Evolutionary conservation across 2,888 invertebrate species (phyloP).

Genomic region (Apomyelois bistriatella): DNA sequence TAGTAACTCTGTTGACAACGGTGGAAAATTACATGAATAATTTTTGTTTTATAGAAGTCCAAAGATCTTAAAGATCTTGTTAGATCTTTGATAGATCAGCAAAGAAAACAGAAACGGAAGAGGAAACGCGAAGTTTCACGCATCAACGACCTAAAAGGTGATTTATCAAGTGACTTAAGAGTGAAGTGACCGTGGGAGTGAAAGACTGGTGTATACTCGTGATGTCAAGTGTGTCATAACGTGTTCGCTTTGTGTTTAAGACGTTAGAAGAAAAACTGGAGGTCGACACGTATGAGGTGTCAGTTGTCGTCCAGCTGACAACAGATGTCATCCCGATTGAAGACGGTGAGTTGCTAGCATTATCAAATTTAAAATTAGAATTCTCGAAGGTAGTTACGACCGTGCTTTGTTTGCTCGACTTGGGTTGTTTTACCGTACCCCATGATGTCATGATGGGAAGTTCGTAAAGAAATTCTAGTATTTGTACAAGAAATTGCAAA

Average conservation of each 20-base stretch:
- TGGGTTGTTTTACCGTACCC: too few relatives aligned
- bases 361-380: too few relatives aligned
- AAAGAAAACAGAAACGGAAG: slow-evolving; percentile 30
- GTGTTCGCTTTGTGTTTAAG: slow-evolving; percentile 33
- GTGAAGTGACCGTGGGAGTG: slow-evolving; percentile 14
- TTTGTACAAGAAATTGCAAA: too few relatives aligned
- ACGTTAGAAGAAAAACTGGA: slow-evolving; percentile 65
- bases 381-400: too few relatives aligned
- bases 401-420: too few relatives aligned
- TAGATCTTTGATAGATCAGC: slow-evolving; percentile 23
- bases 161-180: slow-evolving; percentile 11
- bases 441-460: too few relatives aligned
- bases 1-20: neutral
- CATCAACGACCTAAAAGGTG: slow-evolving; percentile 6
- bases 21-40: neutral
- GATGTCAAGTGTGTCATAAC: slow-evolving; percentile 37
- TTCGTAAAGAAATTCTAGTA: too few relatives aligned
- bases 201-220: slow-evolving; percentile 24
- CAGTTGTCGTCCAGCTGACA: slow-evolving; percentile 78
- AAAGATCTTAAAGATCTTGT: slow-evolving; percentile 21
- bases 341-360: slow-evolving; percentile 54
- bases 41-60: slow-evolving; percentile 11
- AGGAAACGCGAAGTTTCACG: slow-evolving; percentile 30
- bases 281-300: slow-evolving; percentile 75
- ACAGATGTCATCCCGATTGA: slow-evolving; percentile 75